Conservation (phyloP, 2,113 vertebrate genomes). For the Pygoscelis antarcticus region DNA sequence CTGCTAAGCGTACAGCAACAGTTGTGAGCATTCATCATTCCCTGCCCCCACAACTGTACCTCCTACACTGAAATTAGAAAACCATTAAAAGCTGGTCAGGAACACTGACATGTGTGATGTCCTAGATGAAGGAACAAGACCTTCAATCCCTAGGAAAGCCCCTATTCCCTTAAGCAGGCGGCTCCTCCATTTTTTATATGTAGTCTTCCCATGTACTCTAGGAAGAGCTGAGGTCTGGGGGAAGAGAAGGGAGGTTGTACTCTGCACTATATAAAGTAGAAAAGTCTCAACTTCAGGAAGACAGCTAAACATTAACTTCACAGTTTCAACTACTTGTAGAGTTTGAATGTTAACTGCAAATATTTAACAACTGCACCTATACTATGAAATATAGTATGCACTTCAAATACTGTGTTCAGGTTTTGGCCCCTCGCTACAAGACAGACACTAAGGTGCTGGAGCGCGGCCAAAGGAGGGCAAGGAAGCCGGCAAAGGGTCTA, state of each 20-base stretch:
- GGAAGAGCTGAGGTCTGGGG: not conserved
- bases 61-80: not conserved
- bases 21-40: not conserved
- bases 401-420: not conserved
- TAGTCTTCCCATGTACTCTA: not conserved
- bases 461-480: not conserved
- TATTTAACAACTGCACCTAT: not conserved
- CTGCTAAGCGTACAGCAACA: not conserved
- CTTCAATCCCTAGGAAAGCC: not conserved
- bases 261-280: not conserved
- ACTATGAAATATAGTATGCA: not conserved
- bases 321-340: not conserved
- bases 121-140: not conserved
- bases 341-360: not conserved
- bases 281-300: not conserved
- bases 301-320: constrained; percentile 9
- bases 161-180: not conserved
- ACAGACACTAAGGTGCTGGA: not conserved
- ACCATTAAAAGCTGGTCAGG: not conserved
- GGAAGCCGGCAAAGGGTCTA: not conserved
- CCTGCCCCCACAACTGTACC: not conserved
- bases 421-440: not conserved
- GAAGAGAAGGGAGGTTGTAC: not conserved
- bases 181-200: not conserved
- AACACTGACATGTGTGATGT: fast-evolving